phyloP scores from a whole-genome alignment of 2,797 vertebrate genomes.

The Orientallactaga sibirica region DNA sequence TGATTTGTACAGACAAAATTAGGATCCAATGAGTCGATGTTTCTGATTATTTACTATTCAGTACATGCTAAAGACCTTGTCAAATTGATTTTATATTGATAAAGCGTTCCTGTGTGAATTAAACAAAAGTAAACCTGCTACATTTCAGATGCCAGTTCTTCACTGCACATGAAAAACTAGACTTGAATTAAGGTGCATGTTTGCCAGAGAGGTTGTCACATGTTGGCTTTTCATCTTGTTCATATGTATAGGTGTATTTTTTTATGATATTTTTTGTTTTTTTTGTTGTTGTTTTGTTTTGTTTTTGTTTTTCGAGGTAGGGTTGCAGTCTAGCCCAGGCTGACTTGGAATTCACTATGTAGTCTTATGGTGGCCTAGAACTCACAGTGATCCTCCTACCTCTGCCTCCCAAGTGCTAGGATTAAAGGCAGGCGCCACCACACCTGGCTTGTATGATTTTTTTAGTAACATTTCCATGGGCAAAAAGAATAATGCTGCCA shows the following conservation, averaged over 20 bases:
- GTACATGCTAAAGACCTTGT: background rate
- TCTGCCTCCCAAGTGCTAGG: no score
- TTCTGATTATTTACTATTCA: background rate
- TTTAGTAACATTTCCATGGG: background rate
- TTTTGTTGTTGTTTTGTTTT: no score
- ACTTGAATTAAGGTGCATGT: background rate
- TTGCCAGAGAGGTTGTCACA: background rate
- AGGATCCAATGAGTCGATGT: background rate
- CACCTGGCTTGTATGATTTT: background rate
- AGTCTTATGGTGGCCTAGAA: no score
- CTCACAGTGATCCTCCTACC: no score
- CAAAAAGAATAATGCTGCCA: background rate
- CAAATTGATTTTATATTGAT: background rate
- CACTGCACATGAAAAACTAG: background rate
- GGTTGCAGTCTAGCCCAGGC: no score
- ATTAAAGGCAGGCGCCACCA: no score
- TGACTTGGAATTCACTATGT: no score
- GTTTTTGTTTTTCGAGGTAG: no score
- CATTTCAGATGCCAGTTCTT: background rate
- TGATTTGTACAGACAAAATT: background rate
- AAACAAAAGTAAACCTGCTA: background rate
- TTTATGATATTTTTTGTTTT: no score
- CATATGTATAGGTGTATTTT: background rate
- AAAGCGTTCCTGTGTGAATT: conserved; percentile 31
- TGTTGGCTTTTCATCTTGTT: background rate